These are phyloP conservation scores for Drosophila elegans DNA, from an alignment of 1,140 invertebrate species.

Conservation along the genomic window DNA sequence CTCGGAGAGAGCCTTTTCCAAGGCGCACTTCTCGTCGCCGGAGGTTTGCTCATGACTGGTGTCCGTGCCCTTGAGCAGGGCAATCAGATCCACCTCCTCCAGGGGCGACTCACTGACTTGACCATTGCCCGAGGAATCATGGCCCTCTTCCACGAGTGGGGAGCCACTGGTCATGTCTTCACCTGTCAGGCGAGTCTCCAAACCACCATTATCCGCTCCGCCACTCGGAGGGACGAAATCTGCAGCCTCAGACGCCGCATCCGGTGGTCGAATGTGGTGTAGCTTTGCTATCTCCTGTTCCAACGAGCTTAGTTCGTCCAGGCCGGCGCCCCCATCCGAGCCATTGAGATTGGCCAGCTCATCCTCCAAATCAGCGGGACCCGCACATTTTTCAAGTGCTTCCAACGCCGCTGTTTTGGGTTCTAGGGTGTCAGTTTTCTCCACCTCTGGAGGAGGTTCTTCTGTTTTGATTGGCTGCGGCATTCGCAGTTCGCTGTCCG, in stretches of 20 bases:
- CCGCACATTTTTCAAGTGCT: constrained; percentile 35
- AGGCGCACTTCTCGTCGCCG: constrained; percentile 10
- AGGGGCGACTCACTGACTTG: constrained; percentile 31
- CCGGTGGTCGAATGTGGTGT: constrained; percentile 54
- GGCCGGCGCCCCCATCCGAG: constrained; percentile 11
- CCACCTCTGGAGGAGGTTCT: constrained; percentile 1
- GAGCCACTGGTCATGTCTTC: constrained; percentile 6
- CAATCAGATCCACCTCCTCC: constrained; percentile 78
- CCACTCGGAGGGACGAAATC: background rate
- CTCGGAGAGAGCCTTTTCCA: constrained; percentile 52
- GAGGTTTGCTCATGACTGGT: constrained; percentile 25
- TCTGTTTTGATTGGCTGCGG: constrained; percentile 2
- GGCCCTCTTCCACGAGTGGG: constrained; percentile 4
- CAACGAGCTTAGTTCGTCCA: constrained; percentile 73
- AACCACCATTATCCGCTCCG: constrained; percentile 16
- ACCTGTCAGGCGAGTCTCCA: background rate
- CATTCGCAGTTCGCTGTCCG: constrained; percentile 13
- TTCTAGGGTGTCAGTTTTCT: constrained; percentile 21
- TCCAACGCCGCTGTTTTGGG: constrained; percentile 26
- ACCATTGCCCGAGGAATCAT: constrained; percentile 6
- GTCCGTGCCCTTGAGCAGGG: constrained; percentile 73
- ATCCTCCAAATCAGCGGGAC: constrained; percentile 29
- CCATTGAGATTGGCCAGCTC: constrained; percentile 35
- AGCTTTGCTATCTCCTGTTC: constrained; percentile 80
- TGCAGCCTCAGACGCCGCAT: background rate